Evolutionary conservation across 2,888 invertebrate genomes (phyloP), one percentile per base, ranked within the genome.

Genomic region (Lasioglossum malachurum): DNA sequence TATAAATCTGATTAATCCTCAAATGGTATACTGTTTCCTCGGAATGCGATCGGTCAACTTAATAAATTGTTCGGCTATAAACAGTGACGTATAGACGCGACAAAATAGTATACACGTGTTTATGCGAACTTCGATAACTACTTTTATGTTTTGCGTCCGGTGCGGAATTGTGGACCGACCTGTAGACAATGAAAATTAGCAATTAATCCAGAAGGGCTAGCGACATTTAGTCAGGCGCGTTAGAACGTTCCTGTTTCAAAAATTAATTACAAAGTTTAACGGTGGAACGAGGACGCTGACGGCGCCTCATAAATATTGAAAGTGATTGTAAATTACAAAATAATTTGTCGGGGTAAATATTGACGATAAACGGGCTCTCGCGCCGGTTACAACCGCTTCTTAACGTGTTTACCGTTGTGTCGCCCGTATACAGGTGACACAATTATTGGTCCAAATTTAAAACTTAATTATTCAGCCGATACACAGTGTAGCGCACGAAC

Each of bases 291-390:
- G 35, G n/a, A 35, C 14, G 16, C 35, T 38, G 35, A 38, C 35
- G 38, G 27, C n/a, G 35, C 23, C 53, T 31, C 49, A 53, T 35
- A 75, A 73, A 73, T 73, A 73, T 64, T 19, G 60, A 31, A 72
- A 72, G 57, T n/a, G 44, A n/a, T 44, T n/a, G 14, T 23, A n/a
- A 79, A 64, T 79, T 64, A 74, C 74, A 46, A 41, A 23, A 16
- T 46, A 64, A 60, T 64, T 74, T 64, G 35, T 35, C 74, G 14
- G 23, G n/a, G 60, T n/a, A 79, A 74, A 79, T 46, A 44, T 74
- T 64, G 46, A n/a, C 31, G 53, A 35, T 35, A 60, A 73, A 60
- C 73, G 27, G 23, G 19, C 3, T 35, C 16, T 31, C 46, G 2
- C 31, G 5, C 16, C 31, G 60, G 67, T 49, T 41, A 80, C 38